A percentile compares a stretch with the other conserved stretches of the same genome.
Conservation (phyloP, 2,888 invertebrate genomes). For the Ferdinandea cuprea region DNA sequence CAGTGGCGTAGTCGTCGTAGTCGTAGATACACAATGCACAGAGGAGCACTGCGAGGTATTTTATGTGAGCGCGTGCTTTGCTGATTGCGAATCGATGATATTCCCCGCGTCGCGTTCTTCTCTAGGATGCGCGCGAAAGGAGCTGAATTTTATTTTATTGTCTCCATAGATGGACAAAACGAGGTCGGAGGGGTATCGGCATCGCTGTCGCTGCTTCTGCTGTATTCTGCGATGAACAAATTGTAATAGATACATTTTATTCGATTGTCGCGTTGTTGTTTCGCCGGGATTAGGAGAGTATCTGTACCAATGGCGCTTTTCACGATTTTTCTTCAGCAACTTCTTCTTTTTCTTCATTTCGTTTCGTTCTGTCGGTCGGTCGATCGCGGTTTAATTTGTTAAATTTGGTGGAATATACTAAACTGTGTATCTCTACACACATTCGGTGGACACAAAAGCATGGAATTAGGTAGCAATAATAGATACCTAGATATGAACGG, state of each 20-base stretch:
- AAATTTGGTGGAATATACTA: conserved; percentile 54
- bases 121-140: conserved; percentile 69
- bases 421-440: conserved; percentile 45
- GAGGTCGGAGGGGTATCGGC: conserved; percentile 9
- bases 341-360: no score
- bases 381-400: conserved; percentile 71
- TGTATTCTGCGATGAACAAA: conserved; percentile 66
- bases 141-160: conserved; percentile 72
- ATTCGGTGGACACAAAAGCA: conserved; percentile 61
- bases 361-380: no score
- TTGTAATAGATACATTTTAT: conserved; percentile 75
- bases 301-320: conserved; percentile 67
- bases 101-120: conserved; percentile 23
- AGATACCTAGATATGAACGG: conserved; percentile 71
- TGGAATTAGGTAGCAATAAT: conserved; percentile 74
- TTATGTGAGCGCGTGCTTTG: conserved; percentile 77
- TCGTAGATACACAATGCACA: conserved; percentile 24
- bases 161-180: conserved; percentile 42
- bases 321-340: conserved; percentile 61
- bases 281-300: conserved; percentile 41
- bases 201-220: neutral
- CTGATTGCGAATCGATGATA: conserved; percentile 74
- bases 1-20: conserved; percentile 43
- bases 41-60: conserved; percentile 68
- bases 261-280: conserved; percentile 72